These are phyloP conservation scores for Gambusia affinis DNA, from an alignment of 2,113 vertebrate genomes.

Conservation along the genomic window DNA sequence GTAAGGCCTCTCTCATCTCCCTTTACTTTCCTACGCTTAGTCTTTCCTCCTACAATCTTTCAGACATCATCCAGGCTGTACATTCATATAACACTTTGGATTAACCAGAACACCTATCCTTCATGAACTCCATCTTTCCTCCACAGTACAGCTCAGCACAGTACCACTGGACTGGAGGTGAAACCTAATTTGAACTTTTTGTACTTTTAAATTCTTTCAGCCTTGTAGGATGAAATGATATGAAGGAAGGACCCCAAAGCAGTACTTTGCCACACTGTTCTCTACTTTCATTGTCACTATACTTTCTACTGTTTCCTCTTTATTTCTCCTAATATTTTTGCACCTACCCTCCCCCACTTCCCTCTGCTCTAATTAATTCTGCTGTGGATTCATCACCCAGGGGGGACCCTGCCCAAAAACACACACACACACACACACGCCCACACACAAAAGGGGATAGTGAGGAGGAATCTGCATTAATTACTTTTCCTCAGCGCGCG, in stretches of 20 bases:
- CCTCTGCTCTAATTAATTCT: constrained; percentile 70
- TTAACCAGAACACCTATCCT: constrained; percentile 38
- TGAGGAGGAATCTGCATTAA: constrained; percentile 68
- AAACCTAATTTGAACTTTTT: constrained; percentile 53
- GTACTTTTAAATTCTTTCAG: constrained; percentile 43
- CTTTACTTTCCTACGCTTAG: background rate
- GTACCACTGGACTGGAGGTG: constrained; percentile 22
- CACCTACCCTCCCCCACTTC: background rate
- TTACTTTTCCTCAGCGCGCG: constrained; percentile 48
- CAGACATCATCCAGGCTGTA: constrained; percentile 28
- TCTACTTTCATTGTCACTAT: constrained; percentile 11
- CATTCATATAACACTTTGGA: constrained; percentile 45
- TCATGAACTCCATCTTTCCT: constrained; percentile 18
- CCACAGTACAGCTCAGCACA: constrained; percentile 24
- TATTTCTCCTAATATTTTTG: constrained; percentile 40
- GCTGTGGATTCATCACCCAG: constrained; percentile 70
- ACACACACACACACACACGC: constrained; percentile 20
- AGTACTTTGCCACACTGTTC: background rate
- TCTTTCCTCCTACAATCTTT: constrained; percentile 35
- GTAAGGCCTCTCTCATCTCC: constrained; percentile 12
- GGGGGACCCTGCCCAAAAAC: constrained; percentile 65
- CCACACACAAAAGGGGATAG: constrained; percentile 9
- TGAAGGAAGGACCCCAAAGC: no score
- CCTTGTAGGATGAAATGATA: constrained; percentile 32
- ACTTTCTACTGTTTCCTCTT: constrained; percentile 10